Conservation (phyloP, 2,888 invertebrate genomes). For the Ophion slaviceki region DNA sequence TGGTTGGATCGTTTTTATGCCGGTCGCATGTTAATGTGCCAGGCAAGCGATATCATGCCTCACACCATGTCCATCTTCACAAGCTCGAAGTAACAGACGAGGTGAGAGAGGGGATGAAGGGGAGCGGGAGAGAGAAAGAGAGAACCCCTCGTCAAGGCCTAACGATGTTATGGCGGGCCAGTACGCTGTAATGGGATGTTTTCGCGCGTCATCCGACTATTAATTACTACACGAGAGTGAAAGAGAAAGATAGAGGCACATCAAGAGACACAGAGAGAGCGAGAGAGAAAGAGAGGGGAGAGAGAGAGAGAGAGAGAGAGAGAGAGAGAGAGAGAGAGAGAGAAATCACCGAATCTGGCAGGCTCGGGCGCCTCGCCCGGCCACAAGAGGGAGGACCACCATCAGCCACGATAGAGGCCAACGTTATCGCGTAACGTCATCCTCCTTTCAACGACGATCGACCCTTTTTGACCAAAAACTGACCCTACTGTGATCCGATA, state of each 20-base stretch:
- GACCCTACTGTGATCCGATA: constrained; percentile 3
- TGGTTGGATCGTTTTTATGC: constrained; percentile 37
- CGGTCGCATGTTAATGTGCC: constrained; percentile 46
- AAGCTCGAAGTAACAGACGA: constrained; percentile 21
- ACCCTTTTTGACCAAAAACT: constrained; percentile 8
- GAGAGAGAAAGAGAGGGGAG: neutral
- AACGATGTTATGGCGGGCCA: constrained; percentile 69
- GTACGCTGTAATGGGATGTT: constrained; percentile 68
- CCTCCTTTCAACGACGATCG: constrained; percentile 27
- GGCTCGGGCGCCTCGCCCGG: constrained; percentile 24
- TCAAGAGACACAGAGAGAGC: neutral
- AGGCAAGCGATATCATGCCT: constrained; percentile 22
- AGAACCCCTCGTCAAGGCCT: constrained; percentile 59
- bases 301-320: neutral
- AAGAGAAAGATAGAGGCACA: constrained; percentile 9
- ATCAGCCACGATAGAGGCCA: constrained; percentile 16
- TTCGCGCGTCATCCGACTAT: constrained; percentile 68
- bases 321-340: neutral
- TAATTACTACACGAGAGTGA: constrained; percentile 62
- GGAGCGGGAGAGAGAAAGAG: constrained; percentile 11
- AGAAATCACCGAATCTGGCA: constrained; percentile 8
- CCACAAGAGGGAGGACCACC: neutral
- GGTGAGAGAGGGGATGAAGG: neutral
- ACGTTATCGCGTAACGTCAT: constrained; percentile 32
- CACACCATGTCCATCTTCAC: constrained; percentile 17